These are phyloP conservation scores for Neodiprion virginianus DNA, from an alignment of 1,140 invertebrate genomes.

Conservation along the genomic window DNA sequence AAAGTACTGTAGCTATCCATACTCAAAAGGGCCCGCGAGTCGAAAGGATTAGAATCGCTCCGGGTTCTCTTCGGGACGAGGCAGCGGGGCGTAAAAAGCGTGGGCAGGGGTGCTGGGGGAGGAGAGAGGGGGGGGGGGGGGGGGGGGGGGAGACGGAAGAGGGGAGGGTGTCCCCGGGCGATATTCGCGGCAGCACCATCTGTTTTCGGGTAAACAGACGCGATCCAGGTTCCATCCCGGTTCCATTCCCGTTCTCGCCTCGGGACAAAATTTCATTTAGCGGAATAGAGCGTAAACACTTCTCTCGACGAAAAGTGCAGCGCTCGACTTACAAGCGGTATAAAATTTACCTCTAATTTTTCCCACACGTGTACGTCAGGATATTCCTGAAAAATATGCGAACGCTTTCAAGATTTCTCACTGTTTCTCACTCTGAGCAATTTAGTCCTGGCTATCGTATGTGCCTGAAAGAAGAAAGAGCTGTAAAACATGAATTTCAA, in stretches of 20 bases:
- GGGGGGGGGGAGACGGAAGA: not conserved
- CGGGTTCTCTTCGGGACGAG: not conserved
- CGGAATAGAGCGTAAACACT: slow-evolving; percentile 54
- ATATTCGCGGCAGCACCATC: slow-evolving; percentile 46
- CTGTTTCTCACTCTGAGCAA: too few species aligned
- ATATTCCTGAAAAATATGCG: too few species aligned
- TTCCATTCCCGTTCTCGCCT: slow-evolving; percentile 37
- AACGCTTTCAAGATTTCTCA: too few species aligned
- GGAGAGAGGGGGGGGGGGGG: not conserved
- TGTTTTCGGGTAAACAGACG: slow-evolving; percentile 55
- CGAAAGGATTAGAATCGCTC: slow-evolving; percentile 49
- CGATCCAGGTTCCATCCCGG: slow-evolving; percentile 43
- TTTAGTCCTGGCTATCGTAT: too few species aligned
- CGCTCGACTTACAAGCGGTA: slow-evolving; percentile 26
- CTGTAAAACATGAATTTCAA: too few species aligned
- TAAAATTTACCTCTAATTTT: slow-evolving; percentile 30
- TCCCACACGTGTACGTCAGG: too few species aligned
- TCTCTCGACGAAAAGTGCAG: not conserved
- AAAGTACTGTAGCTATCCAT: not conserved
- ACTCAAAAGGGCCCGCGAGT: slow-evolving; percentile 22
- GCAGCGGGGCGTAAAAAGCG: too few species aligned
- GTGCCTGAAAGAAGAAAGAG: too few species aligned
- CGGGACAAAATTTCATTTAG: slow-evolving; percentile 56
- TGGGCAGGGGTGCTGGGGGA: not conserved
- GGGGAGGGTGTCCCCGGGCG: slow-evolving; percentile 29